Base-by-base conservation (phyloP, 1,140 invertebrate species). In the Lasaia peninsularis region DNA sequence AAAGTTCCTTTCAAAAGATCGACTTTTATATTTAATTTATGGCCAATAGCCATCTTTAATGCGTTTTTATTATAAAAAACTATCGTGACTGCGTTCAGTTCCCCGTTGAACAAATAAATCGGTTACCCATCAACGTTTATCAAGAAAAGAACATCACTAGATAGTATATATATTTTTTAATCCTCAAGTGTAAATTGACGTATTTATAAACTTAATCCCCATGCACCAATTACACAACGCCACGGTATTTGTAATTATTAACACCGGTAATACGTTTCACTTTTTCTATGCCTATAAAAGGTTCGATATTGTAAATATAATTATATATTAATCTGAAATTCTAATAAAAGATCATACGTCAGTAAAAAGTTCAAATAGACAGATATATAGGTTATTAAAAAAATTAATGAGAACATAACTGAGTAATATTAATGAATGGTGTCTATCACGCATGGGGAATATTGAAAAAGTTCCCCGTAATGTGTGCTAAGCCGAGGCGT, bases 191-290 rank as follows among this genome's bases (percentile, higher is more conserved):
- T 55, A 55, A 55, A 55, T 44, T 55, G 52, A 55, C 52, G 58
- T 69, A 73, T 73, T 75, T 73, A 80, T 79, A 75, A 74, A 73
- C 59, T 74, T 76, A 83, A 80, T 71, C 76, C 76, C 69, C 44
- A 74, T 67, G 65, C 52, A 72, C 77, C 78, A 80, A 82, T 82
- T 82, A 82, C 76, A 65, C 71, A 68, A 73, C 70, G 68, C 77
- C 69, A 77, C 69, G 59, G 64, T 59, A 60, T 59, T 73, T 63
- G 63, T 72, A 75, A 82, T 80, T 73, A 73, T 77, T 77, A 73
- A 65, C 72, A 70, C 63, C 65, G 51, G 65, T 58, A 69, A 61
- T 67, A 78, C 69, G 70, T 65, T 74, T 73, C 65, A 71, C 52
- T 62, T 62, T 61, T 52, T 56, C 35, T n/a, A 32, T 28, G 44